Percentiles rank a stretch among this genome's conserved stretches.
phyloP scores from a whole-genome alignment of 1,140 invertebrate genomes.

The Steinernema khuongi region DNA sequence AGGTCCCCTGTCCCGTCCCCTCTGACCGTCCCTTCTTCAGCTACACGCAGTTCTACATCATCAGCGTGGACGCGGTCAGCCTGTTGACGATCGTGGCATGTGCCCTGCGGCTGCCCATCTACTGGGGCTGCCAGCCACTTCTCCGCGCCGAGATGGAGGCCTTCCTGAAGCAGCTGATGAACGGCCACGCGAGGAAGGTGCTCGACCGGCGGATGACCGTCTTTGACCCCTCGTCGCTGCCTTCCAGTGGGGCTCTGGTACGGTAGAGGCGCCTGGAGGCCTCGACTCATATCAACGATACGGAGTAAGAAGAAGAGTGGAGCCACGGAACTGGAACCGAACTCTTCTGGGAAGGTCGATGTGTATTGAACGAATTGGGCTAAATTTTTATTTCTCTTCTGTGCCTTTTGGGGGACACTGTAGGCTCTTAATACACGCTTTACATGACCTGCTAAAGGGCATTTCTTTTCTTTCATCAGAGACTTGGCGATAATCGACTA shows the following conservation, averaged over 20 bases:
- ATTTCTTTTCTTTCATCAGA: too few species aligned
- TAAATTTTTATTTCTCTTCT: too few species aligned
- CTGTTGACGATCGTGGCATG: constrained; percentile 51
- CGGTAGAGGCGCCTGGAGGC: background rate
- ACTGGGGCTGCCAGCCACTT: constrained; percentile 42
- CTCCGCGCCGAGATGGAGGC: constrained; percentile 41
- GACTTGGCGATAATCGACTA: too few species aligned
- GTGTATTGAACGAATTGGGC: too few species aligned
- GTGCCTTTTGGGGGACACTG: too few species aligned
- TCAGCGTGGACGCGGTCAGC: constrained; percentile 46
- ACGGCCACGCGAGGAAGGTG: background rate
- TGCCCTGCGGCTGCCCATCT: constrained; percentile 50
- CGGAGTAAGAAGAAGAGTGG: too few species aligned
- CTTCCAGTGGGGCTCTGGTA: background rate
- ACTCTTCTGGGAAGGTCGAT: too few species aligned
- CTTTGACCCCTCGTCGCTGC: background rate
- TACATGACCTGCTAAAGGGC: too few species aligned
- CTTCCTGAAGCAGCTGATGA: constrained; percentile 26
- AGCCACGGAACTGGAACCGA: too few species aligned
- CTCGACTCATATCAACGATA: background rate
- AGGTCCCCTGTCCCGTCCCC: background rate
- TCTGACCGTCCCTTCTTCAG: background rate
- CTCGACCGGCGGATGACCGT: background rate
- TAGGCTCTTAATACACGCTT: too few species aligned
- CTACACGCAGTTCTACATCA: constrained; percentile 35